Evolutionary conservation across 2,797 vertebrate genomes (phyloP).

Genomic region (Benthosema pterotum): DNA sequence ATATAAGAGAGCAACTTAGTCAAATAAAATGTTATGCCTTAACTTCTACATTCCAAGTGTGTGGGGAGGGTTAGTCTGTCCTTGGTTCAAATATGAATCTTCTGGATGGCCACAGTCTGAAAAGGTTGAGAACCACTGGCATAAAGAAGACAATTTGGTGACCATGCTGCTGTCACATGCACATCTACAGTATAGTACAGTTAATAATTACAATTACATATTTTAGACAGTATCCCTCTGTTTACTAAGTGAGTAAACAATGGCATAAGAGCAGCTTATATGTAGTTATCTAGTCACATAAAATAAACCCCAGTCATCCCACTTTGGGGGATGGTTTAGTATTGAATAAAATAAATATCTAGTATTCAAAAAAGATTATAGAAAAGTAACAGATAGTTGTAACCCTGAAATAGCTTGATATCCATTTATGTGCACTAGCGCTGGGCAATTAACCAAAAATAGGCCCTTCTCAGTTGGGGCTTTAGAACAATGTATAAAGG

Average conservation of each 20-base stretch:
- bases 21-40: too few relatives aligned
- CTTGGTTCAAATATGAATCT: too few relatives aligned
- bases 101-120: too few relatives aligned
- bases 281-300: slow-evolving; percentile 60
- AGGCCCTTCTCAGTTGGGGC: too few relatives aligned
- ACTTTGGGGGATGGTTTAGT: slow-evolving; percentile 52
- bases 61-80: too few relatives aligned
- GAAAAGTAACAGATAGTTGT: slow-evolving; percentile 61
- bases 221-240: slow-evolving; percentile 47
- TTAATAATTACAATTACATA: slow-evolving; percentile 38
- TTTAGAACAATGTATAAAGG: too few relatives aligned
- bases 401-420: slow-evolving; percentile 61
- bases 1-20: too few relatives aligned
- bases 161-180: slow-evolving; percentile 62
- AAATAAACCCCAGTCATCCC: slow-evolving; percentile 42
- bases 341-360: slow-evolving; percentile 61
- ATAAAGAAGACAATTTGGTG: slow-evolving; percentile 59
- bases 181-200: slow-evolving; percentile 53
- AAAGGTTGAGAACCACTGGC: too few relatives aligned
- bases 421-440: slow-evolving; percentile 37
- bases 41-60: too few relatives aligned
- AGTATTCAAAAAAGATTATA: slow-evolving; percentile 52
- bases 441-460: too few relatives aligned
- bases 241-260: slow-evolving; percentile 65
- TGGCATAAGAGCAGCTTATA: slow-evolving; percentile 70